Evolutionary conservation across 2,797 vertebrate genomes (phyloP), one percentile per base, ranked within the genome.

Genomic region (Decapterus maruadsi): DNA sequence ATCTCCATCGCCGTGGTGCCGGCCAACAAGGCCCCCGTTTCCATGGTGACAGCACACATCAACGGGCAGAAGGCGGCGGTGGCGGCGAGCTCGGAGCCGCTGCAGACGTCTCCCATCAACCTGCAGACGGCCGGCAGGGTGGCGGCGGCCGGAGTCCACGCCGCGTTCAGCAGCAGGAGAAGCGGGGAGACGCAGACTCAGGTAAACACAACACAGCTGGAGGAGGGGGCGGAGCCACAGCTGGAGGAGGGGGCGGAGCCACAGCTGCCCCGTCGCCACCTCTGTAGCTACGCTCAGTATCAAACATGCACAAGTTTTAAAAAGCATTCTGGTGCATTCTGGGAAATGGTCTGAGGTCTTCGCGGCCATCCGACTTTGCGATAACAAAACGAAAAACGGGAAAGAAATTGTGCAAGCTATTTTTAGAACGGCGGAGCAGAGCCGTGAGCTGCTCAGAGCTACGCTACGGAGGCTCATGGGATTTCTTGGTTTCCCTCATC

Each of bases 11-110:
- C 95, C 0, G 94, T 95, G 85, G 92, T 95, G 83, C 95, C 95
- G 72, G 93, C 93, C 85, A 95, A 95, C 26, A 26, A 26, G 93
- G 85, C 94, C 57, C 95, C 96, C 78, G 92, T 95, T 90, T 94
- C 95, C 89, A 96, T 97, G 96, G 96, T 96, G 91, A 96, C 96
- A 1, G 95, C 96, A 78, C 95, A 95, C 90, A 93, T 96, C 64
- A 96, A 94, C 57, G 96, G 96, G 85, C 95, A 96, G 89, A 96
- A 94, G 93, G 90, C 79, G 75, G 87, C 80, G 43, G 26, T 3
- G 26, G 26, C 26, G 26, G 26, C 26, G 26, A 90, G 92, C 78
- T 88, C 89, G 4, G 95, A 96, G 83, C 90, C 90, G 55, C 94
- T 94, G 53, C 96, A 95, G 90, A 93, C 90, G 61, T 91, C 94